Percentiles rank a stretch among this genome's conserved stretches.
Evolutionary conservation across 2,888 invertebrate species (phyloP).

Genomic region (Morpho achilles): DNA sequence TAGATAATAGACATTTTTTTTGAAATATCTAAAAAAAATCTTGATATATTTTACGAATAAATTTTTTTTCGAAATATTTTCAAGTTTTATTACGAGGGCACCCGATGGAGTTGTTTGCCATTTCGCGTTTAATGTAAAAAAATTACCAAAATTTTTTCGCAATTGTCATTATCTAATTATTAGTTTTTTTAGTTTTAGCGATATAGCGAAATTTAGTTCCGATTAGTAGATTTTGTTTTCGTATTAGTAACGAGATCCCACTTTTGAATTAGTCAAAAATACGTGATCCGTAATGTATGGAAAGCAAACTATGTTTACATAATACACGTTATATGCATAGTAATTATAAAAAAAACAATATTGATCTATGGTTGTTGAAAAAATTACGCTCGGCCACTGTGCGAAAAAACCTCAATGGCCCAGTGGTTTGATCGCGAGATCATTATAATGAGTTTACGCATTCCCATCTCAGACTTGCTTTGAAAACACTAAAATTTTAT

Average conservation of each 20-base stretch:
- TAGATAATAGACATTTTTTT: conserved; percentile 19
- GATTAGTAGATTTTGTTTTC: conserved; percentile 6
- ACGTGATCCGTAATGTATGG: conserved; percentile 35
- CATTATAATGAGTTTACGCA: too few species aligned
- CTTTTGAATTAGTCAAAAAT: conserved; percentile 46
- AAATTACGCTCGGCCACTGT: too few species aligned
- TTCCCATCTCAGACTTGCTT: too few species aligned
- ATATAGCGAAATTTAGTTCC: conserved; percentile 6
- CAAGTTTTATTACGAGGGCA: conserved; percentile 15
- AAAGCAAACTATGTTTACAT: conserved; percentile 19
- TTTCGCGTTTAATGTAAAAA: not conserved
- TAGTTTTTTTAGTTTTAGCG: conserved; percentile 7
- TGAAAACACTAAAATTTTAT: too few species aligned
- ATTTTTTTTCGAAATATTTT: conserved; percentile 14
- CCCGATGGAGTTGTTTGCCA: too few species aligned
- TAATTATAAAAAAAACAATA: too few species aligned
- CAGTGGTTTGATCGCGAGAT: too few species aligned
- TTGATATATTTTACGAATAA: conserved; percentile 12
- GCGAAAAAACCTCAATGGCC: too few species aligned
- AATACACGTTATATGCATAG: too few species aligned
- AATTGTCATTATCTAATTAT: conserved; percentile 24
- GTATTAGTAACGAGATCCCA: conserved; percentile 33
- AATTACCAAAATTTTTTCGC: too few species aligned
- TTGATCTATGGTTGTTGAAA: too few species aligned
- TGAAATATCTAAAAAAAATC: conserved; percentile 15